Conservation (phyloP, 2,888 invertebrate genomes). For the Tridacna gigas region DNA sequence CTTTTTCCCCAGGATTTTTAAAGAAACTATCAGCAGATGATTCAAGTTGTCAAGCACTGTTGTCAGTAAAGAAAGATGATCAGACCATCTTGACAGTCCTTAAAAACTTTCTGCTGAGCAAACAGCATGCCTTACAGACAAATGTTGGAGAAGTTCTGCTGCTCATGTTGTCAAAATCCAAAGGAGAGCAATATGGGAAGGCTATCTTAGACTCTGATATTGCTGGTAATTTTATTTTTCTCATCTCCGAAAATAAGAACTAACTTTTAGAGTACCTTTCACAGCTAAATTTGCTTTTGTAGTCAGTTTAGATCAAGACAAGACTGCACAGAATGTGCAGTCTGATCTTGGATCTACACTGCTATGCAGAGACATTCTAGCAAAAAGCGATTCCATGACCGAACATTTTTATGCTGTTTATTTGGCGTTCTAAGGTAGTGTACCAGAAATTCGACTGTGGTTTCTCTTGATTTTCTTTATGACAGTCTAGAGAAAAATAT, state of each 20-base stretch:
- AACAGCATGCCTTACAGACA: conserved; percentile 61
- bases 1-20: conserved; percentile 58
- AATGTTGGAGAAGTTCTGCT: conserved; percentile 63
- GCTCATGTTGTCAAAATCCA: conserved; percentile 46
- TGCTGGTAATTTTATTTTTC: conserved; percentile 51
- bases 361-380: too few relatives aligned
- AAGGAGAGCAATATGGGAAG: conserved; percentile 44
- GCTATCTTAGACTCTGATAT: conserved; percentile 68
- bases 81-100: conserved; percentile 57
- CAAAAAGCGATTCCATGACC: too few relatives aligned
- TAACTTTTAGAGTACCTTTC: too few relatives aligned
- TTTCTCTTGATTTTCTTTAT: too few relatives aligned
- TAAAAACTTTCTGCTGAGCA: conserved; percentile 68
- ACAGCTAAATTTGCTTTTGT: too few relatives aligned
- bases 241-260: neutral
- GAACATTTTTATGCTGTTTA: too few relatives aligned
- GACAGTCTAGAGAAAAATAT: too few relatives aligned
- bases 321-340: too few relatives aligned
- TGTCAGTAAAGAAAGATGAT: conserved; percentile 55
- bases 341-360: too few relatives aligned
- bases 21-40: conserved; percentile 59
- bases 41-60: conserved; percentile 49
- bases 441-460: too few relatives aligned
- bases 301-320: too few relatives aligned
- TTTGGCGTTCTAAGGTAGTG: too few relatives aligned